Conservation (phyloP, 2,797 vertebrate genomes). For the Crocodylus rhombifer region DNA sequence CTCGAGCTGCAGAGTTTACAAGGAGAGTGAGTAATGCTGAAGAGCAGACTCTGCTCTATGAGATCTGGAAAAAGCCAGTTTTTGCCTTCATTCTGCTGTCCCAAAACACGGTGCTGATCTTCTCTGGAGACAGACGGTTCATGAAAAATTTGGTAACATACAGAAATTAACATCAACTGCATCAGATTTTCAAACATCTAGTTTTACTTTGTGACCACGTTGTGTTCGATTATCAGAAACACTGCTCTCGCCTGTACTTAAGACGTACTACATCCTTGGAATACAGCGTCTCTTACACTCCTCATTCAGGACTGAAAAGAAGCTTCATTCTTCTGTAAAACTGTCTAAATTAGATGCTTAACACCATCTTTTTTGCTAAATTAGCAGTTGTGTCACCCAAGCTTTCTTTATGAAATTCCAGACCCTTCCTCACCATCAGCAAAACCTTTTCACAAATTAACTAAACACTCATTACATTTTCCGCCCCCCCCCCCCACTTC, state of each 20-base stretch:
- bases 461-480: not conserved
- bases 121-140: too few species aligned
- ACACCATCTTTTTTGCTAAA: not conserved
- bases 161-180: conserved; percentile 33
- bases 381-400: not conserved
- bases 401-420: not conserved
- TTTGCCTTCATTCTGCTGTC: too few species aligned
- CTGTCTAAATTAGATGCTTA: conserved; percentile 19
- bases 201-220: conserved; percentile 1
- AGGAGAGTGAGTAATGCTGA: too few species aligned
- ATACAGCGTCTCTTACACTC: too few species aligned
- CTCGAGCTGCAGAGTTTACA: too few species aligned
- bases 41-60: too few species aligned
- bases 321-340: not conserved
- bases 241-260: not conserved
- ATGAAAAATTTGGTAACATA: not conserved
- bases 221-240: conserved; percentile 9
- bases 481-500: not conserved
- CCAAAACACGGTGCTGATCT: too few species aligned
- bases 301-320: not conserved
- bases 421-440: not conserved
- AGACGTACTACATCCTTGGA: too few species aligned
- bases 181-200: not conserved
- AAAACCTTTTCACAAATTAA: not conserved
- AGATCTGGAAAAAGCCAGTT: too few species aligned